Base-by-base conservation (phyloP, 1,140 invertebrate genomes). In the Eueides isabella region DNA sequence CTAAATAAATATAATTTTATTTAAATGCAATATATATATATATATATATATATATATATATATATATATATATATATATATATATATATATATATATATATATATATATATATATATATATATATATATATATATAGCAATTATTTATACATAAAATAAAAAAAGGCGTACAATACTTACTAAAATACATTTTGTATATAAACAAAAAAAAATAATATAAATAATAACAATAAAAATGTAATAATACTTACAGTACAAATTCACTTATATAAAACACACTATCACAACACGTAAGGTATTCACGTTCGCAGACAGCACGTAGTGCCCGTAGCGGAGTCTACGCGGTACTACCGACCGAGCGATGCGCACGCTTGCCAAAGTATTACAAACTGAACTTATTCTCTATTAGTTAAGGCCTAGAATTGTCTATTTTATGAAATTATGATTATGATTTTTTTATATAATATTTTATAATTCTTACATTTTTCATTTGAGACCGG, bases 341-440 rank as follows among this genome's bases (percentile, higher is more conserved):
- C 86, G 84, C 83, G 81, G 72, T 75, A 90, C 88, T 90, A 84
- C 82, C 82, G 83, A 73, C 68, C 33, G 38, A 48, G 19, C 68
- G 48, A 67, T 80, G 78, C 78, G 78, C 78, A 76, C 78, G 75
- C 75, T 80, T 77, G 71, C 35, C 35, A 33, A 61, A 38, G 48
- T 64, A 44, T 61, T 70, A 55, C 33, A 69, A 66, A 80, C 70
- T 77, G 72, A 64, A 75, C 75, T 80, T 80, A 80, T 75, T 71
- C 41, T 72, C 75, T 62, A 75, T 77, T 75, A 38, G 61, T 74
- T 80, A 80, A 66, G 72, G 72, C 62, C 63, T 75, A 80, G 61
- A 75, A 75, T 80, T 71, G 75, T 71, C 11, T 48, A 69, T 61
- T 63, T 67, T 71, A 3, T 26, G 0, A 2, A 26, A 55, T 55